Evolutionary conservation across 2,113 vertebrate genomes (phyloP).

Genomic region (Rhodinocichla rosea): DNA sequence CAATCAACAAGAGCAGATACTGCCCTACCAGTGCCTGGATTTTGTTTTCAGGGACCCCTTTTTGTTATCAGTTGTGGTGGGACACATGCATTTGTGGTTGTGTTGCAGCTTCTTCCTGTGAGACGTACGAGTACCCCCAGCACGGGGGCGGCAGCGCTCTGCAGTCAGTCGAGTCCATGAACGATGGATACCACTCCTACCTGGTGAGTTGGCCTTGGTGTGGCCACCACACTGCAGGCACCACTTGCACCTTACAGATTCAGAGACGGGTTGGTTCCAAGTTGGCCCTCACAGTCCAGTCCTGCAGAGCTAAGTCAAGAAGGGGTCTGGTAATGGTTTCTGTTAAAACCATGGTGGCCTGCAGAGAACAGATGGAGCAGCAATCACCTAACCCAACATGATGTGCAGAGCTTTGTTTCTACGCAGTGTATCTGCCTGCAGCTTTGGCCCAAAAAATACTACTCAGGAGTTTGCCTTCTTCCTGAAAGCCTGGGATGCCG

Average conservation of each 20-base stretch:
- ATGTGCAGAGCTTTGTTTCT: not conserved
- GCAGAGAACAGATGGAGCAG: not conserved
- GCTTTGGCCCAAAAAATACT: not conserved
- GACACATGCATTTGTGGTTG: not conserved
- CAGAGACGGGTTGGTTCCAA: not conserved
- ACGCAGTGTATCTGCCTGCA: not conserved
- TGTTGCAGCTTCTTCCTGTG: conserved; percentile 90
- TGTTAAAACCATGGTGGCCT: not conserved
- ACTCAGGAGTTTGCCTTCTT: not conserved
- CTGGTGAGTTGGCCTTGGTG: conserved; percentile 78
- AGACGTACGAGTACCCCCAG: conserved; percentile 87
- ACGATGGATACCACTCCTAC: conserved; percentile 86
- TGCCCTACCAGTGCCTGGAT: not conserved
- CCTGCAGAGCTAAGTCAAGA: not conserved
- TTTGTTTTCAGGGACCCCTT: not conserved
- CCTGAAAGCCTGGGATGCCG: not conserved
- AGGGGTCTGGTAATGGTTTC: not conserved
- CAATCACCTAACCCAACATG: not conserved
- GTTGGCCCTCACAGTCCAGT: not conserved
- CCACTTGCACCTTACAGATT: not conserved
- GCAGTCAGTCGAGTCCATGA: conserved; percentile 86
- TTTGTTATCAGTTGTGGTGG: not conserved
- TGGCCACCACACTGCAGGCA: not conserved
- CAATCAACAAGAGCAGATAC: not conserved
- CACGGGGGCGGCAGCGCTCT: conserved; percentile 75